A percentile compares a stretch with the other conserved stretches of the same genome.
phyloP scores from a whole-genome alignment of 2,113 vertebrate genomes.

The Datnioides undecimradiatus region DNA sequence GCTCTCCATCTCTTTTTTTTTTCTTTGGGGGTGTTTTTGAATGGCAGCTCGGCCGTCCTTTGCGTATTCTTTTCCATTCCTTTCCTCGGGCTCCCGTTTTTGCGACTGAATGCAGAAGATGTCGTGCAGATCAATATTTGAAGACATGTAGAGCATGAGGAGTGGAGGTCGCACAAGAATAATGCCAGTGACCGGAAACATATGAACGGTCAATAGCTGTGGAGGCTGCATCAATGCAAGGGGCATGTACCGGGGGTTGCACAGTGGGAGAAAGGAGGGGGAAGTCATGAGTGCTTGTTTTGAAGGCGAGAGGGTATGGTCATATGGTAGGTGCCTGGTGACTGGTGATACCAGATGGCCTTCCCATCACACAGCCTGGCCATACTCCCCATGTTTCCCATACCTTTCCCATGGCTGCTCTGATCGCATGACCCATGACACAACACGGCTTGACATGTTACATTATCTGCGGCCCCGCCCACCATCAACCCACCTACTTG shows the following conservation, averaged over 20 bases:
- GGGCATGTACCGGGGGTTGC: constrained; percentile 1
- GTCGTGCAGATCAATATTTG: constrained; percentile 74
- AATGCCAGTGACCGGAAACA: constrained; percentile 79
- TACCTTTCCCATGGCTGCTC: constrained; percentile 47
- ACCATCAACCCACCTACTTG: not conserved
- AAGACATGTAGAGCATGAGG: constrained; percentile 74
- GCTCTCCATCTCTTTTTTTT: constrained; percentile 12
- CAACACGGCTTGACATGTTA: constrained; percentile 48
- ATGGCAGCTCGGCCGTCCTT: constrained; percentile 10
- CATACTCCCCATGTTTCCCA: constrained; percentile 59
- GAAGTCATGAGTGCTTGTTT: constrained; percentile 24
- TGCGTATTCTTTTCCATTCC: constrained; percentile 15
- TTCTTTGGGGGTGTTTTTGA: constrained; percentile 38
- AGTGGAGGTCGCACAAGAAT: constrained; percentile 53
- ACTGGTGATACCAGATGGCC: constrained; percentile 68
- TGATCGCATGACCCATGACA: constrained; percentile 57
- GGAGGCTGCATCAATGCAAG: constrained; percentile 31
- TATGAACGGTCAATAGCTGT: constrained; percentile 48
- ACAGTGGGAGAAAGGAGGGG: not conserved
- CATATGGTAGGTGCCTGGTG: constrained; percentile 44
- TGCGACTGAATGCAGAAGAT: constrained; percentile 44
- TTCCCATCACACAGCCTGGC: constrained; percentile 39
- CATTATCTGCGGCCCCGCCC: constrained; percentile 33
- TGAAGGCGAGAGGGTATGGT: constrained; percentile 29
- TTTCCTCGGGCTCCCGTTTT: constrained; percentile 35